A percentile compares a stretch with the other conserved stretches of the same genome.
Conservation (phyloP, 2,113 vertebrate genomes). For the Gallinago media region DNA sequence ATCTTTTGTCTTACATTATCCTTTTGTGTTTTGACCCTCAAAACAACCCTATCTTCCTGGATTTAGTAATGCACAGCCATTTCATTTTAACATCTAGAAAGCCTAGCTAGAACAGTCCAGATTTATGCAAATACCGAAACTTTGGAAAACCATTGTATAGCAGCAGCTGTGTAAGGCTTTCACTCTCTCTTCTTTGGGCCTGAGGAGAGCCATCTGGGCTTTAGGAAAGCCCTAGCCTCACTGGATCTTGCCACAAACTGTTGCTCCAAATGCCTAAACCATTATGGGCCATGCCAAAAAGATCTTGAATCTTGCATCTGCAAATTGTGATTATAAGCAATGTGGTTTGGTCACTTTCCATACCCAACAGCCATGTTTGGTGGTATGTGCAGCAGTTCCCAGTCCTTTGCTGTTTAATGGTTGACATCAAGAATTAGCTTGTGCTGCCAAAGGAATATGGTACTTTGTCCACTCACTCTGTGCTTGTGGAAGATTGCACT, state of each 20-base stretch:
- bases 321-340: not conserved
- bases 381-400: not conserved
- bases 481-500: not conserved
- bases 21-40: not conserved
- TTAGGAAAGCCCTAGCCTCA: not conserved
- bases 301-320: not conserved
- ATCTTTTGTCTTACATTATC: not conserved
- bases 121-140: not conserved
- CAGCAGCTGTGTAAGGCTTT: not conserved
- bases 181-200: not conserved
- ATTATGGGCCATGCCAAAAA: not conserved
- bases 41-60: not conserved
- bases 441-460: not conserved
- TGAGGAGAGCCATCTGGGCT: not conserved
- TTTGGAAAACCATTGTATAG: not conserved
- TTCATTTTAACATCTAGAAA: not conserved
- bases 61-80: not conserved
- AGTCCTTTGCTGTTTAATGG: not conserved
- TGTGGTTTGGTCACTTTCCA: not conserved
- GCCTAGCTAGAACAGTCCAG: not conserved
- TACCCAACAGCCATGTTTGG: not conserved
- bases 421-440: not conserved
- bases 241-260: not conserved
- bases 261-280: not conserved
- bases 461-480: not conserved